These are phyloP conservation scores for Herpailurus yagouaroundi DNA, from an alignment of 2,113 vertebrate genomes.

Conservation along the genomic window DNA sequence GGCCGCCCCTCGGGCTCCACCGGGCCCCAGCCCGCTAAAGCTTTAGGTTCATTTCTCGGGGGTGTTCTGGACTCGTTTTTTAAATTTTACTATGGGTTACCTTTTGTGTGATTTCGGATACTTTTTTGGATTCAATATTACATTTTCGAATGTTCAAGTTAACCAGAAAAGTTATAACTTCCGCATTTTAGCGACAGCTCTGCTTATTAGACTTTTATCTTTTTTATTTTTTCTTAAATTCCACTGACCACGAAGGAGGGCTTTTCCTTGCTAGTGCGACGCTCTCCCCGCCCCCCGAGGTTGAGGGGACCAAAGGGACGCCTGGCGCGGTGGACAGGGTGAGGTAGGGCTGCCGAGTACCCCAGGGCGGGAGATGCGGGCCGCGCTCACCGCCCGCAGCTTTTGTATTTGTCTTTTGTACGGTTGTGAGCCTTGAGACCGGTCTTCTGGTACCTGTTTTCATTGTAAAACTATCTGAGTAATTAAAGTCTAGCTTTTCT, in stretches of 20 bases:
- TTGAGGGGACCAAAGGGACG: constrained; percentile 37
- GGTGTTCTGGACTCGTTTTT: constrained; percentile 41
- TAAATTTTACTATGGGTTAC: constrained; percentile 46
- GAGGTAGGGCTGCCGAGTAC: fast-evolving
- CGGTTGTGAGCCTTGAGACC: constrained; percentile 81
- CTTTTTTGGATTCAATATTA: constrained; percentile 60
- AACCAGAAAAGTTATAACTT: constrained; percentile 46
- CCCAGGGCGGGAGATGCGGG: fast-evolving
- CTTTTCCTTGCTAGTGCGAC: neutral
- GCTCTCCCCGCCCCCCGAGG: fast-evolving
- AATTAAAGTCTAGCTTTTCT: constrained; percentile 88
- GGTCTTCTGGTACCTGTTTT: constrained; percentile 82
- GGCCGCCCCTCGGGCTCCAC: no score
- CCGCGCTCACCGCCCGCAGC: fast-evolving
- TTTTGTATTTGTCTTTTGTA: constrained; percentile 85
- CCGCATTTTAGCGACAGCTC: neutral
- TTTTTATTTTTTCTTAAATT: constrained; percentile 23
- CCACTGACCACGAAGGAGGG: neutral
- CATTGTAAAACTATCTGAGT: constrained; percentile 83
- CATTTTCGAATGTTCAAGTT: constrained; percentile 63
- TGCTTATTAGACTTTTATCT: constrained; percentile 48
- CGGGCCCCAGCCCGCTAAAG: fast-evolving
- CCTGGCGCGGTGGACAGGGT: fast-evolving
- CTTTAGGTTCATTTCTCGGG: neutral
- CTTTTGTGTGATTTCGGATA: constrained; percentile 59